phyloP scores from a whole-genome alignment of 2,888 invertebrate species.

The Parascotia fuliginaria region DNA sequence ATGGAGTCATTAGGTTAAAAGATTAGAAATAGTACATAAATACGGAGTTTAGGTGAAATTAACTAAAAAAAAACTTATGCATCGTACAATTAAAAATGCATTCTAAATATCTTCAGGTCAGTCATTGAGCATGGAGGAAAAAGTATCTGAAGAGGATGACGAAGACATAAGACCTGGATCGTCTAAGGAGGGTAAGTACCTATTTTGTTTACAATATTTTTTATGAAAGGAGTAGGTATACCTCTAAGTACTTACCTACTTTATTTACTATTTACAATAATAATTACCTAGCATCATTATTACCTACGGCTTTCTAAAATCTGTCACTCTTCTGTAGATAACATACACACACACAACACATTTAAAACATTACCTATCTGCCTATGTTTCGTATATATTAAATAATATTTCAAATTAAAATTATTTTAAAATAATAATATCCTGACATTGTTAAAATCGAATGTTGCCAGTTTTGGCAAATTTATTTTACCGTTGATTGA shows the following conservation, averaged over 20 bases:
- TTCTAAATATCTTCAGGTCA: too few species aligned
- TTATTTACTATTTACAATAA: too few species aligned
- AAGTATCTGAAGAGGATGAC: constrained; percentile 22
- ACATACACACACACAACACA: too few species aligned
- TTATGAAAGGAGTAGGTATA: background rate
- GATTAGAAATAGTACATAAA: background rate
- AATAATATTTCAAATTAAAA: background rate
- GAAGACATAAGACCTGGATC: constrained; percentile 15
- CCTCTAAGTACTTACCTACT: too few species aligned
- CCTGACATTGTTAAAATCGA: background rate
- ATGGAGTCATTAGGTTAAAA: background rate
- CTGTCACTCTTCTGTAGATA: too few species aligned
- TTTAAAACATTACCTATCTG: too few species aligned
- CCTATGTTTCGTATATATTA: too few species aligned
- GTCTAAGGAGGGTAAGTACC: constrained; percentile 18
- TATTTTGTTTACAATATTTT: background rate
- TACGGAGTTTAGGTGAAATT: constrained; percentile 13
- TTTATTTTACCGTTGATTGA: background rate
- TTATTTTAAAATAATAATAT: background rate
- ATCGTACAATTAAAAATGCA: too few species aligned
- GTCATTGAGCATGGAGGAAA: constrained; percentile 27
- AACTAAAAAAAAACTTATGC: background rate
- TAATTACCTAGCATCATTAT: too few species aligned
- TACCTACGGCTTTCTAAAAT: too few species aligned
- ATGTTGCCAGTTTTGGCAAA: background rate